Evolutionary conservation across 2,113 vertebrate species (phyloP), one percentile per base, ranked within the genome.

Genomic region (Tretioscincus oriximinensis): DNA sequence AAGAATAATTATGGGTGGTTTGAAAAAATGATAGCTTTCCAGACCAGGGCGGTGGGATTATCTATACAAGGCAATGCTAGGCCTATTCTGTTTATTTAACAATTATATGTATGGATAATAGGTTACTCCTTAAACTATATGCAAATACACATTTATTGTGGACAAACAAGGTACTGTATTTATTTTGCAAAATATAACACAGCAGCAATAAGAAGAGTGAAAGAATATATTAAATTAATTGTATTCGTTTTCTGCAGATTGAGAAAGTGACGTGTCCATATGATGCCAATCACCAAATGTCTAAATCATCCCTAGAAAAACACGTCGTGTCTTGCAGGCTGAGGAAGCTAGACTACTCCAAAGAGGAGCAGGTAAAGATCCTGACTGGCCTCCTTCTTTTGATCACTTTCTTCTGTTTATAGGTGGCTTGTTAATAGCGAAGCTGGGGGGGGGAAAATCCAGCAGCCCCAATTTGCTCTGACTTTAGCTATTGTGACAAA

Each of bases 241-340:
- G 74, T 4, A 76, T 41, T 28, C 1, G 28, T 5, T 54, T 4
- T 28, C 1, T 61, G 5, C 79, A 97, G 96, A 95, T 95, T 63
- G 89, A 95, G 29, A 86, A 91, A 90, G 96, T 91, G 69, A 84
- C 90, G 49, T 99, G 98, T 45, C 97, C 97, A 1, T 96, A 95
- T 35, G 96, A 99, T 81, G 85, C 86, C 21, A 88, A 95, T 80
- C 98, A 99, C 92, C 95, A 88, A 18, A 95, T 98, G 54, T 96
- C 96, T 0, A 88, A 84, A 7, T 90, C 95, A 2, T 96, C 94
- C 82, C 91, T 99, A 92, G 95, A 96, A 81, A 96, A 90, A 84
- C 98, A 99, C 86, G 90, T 94, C 74, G 83, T 89, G 5, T 94
- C 93, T 4, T 99, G 98, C 82, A 91, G 90, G 65, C 94, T 97